Base-by-base conservation (phyloP, 2,113 vertebrate genomes). In the Cariama cristata region DNA sequence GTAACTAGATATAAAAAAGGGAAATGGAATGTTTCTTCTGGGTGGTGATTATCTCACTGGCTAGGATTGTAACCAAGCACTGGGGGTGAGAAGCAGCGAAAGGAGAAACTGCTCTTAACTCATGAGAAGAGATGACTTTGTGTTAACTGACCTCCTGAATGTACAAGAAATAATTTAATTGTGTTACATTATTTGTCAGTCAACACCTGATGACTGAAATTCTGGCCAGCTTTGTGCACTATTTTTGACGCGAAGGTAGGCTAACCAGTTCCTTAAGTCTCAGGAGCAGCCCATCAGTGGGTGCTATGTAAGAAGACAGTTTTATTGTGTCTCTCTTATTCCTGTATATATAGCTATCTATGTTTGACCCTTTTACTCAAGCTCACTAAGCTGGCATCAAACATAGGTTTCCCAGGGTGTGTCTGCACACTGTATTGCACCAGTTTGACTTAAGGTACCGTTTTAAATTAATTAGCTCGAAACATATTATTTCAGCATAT, bases 11-110 rank as follows among this genome's bases (percentile, higher is more conserved):
- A 97, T 95, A 96, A 96, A 97, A 96, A 96, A 95, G 82, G 86
- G 90, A 96, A 97, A 91, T 87, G 94, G 97, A 97, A 96, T 96
- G 89, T 94, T 96, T 97, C 95, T 97, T 96, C 86, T 95, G 84
- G 52, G 86, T 93, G 88, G 64, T 9, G 5, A 96, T 97, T 97
- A 97, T 97, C 93, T 97, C 96, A 97, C 94, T 96, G 96, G 91
- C 96, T 97, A 97, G 94, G 96, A 97, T 93, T 97, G 97, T 92
- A 91, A 96, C 89, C 80, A 95, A 97, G 93, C 58, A n/a, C 62
- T 93, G 96, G 86, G 93, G 85, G 86, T 94, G 91, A 96, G 89
- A 63, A 95, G 42, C 86, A 92, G 42, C 27, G 6, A 95, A 90
- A 92, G 86, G 75, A 93, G 87, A 96, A 95, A 96, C 76, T 85